Base-by-base conservation (phyloP, 2,113 vertebrate species). In the Malurus melanocephalus region DNA sequence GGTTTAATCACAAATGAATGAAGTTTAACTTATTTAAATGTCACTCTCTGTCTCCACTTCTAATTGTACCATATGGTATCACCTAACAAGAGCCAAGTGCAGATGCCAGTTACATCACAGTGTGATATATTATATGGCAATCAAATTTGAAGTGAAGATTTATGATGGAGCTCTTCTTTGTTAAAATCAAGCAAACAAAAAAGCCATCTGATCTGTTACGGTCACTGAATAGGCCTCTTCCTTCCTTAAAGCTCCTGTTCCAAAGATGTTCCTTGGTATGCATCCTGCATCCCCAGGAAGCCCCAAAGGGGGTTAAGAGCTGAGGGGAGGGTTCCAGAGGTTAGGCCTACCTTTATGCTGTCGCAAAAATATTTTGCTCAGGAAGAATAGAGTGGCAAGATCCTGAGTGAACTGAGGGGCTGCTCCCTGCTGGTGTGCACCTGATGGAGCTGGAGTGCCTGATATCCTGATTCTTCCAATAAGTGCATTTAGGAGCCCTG, bases 91-190 rank as follows among this genome's bases (percentile, higher is more conserved):
- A 92, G 89, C 94, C 95, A 93, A 95, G 89, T 68, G 40, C 38
- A 57, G 83, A 84, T 93, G 93, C 73, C 86, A 93, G 90, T 92
- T 92, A 46, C 35, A 68, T 84, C 92, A 88, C 66, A 87, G 66
- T 80, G 51, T 91, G 93, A 95, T 93, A 72, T 91, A 92, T 92
- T 95, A 90, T 67, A 89, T 94, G 87, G 81, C 74, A 90, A 94
- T 94, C 87, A 88, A 57, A 72, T 88, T 46, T 93, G 92, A 95
- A 93, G 87, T 62, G 75, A 89, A 94, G 94, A 92, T 93, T 95
- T 94, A 95, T 95, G 89, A 85, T 73, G 40, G 85, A 89, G 52
- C 78, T 85, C 13, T 14, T 80, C 80, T 84, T 92, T 81, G 71
- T 94, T 87, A 88, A 65, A 93, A 93, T 68, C 26, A 43, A 87